phyloP scores from a whole-genome alignment of 2,888 invertebrate species.

The Cloeon dipterum region DNA sequence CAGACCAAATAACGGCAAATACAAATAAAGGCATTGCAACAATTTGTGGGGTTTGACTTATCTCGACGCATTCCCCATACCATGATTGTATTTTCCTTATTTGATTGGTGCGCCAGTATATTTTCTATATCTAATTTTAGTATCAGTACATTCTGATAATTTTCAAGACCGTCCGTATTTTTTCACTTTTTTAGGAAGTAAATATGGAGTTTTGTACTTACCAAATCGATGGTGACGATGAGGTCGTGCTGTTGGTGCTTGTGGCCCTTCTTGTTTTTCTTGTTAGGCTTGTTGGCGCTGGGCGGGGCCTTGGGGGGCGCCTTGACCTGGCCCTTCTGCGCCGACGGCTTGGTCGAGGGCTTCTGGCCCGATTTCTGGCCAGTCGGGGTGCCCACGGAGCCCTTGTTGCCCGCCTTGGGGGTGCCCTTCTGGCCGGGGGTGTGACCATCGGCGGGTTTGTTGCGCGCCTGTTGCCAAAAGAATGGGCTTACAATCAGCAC shows the following conservation, averaged over 20 bases:
- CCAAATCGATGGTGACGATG: constrained; percentile 60
- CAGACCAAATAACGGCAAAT: no score
- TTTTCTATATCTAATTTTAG: no score
- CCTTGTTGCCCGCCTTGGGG: constrained; percentile 27
- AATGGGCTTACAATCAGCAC: not conserved
- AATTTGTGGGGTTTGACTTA: no score
- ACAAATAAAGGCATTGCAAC: no score
- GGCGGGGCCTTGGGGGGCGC: constrained; percentile 35
- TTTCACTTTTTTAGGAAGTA: no score
- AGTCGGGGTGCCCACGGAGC: constrained; percentile 17
- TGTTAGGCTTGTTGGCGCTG: constrained; percentile 34
- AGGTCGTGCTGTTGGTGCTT: constrained; percentile 61
- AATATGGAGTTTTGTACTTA: no score
- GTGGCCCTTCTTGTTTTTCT: constrained; percentile 47
- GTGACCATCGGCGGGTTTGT: constrained; percentile 57
- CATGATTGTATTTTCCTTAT: no score
- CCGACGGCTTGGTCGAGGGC: constrained; percentile 40
- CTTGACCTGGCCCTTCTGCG: constrained; percentile 52
- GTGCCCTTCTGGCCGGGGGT: constrained; percentile 36
- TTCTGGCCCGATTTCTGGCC: constrained; percentile 28
- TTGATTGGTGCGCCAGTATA: no score
- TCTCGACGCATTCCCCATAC: no score
- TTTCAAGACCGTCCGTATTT: no score
- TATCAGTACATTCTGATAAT: no score
- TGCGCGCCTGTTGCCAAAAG: constrained; percentile 51